phyloP scores from a whole-genome alignment of 2,888 invertebrate species.

The Hyposoter dolosus region DNA sequence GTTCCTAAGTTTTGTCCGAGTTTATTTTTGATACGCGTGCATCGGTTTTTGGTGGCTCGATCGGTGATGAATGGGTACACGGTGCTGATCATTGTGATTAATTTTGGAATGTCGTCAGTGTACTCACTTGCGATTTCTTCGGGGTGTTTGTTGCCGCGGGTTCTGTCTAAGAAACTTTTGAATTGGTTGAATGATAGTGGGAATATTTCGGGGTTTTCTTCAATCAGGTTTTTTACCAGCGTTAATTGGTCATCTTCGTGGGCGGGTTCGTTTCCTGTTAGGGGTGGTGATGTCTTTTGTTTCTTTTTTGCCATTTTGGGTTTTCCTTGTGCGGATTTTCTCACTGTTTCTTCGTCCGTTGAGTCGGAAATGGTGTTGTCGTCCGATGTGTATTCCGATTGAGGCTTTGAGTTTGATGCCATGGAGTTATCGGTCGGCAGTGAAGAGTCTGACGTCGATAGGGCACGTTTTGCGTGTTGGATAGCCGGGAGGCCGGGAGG shows the following conservation, averaged over 20 bases:
- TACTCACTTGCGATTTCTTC: conserved; percentile 25
- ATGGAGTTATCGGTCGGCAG: not conserved
- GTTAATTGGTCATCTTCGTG: not conserved
- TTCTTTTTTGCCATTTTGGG: not conserved
- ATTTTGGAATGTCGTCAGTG: not conserved
- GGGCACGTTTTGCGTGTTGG: not conserved
- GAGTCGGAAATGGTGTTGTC: not conserved
- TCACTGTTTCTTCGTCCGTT: not conserved
- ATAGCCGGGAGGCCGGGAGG: not conserved
- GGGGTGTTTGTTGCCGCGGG: conserved; percentile 23
- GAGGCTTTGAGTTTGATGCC: not conserved
- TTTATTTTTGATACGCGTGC: conserved; percentile 28
- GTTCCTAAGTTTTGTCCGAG: conserved; percentile 2
- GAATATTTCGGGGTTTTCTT: conserved; percentile 13
- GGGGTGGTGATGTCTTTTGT: too few species aligned
- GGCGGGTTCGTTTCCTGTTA: not conserved
- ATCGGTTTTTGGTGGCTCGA: conserved; percentile 33
- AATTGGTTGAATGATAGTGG: conserved; percentile 13
- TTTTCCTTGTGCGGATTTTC: not conserved
- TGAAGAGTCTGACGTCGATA: not conserved
- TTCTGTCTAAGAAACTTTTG: conserved; percentile 35
- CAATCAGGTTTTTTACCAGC: conserved; percentile 7
- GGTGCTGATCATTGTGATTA: conserved; percentile 16
- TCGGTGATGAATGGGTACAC: conserved; percentile 29
- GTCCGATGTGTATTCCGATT: not conserved